Conservation (phyloP, 1,140 invertebrate species). For the Acyrthosiphon pisum region DNA sequence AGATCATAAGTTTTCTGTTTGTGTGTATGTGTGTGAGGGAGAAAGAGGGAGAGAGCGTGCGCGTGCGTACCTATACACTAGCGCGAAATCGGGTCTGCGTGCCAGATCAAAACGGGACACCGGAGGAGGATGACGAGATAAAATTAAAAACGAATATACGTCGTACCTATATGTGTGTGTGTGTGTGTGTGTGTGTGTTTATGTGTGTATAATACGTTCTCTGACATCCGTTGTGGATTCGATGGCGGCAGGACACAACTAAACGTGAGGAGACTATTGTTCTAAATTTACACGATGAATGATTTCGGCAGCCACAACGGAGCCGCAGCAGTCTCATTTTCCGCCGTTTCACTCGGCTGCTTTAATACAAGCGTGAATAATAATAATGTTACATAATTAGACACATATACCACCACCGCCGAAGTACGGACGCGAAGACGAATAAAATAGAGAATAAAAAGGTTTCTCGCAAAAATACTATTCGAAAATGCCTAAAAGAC, state of each 20-base stretch:
- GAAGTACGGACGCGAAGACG: not conserved
- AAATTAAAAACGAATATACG: not conserved
- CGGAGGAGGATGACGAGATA: not conserved
- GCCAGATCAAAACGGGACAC: constrained; percentile 25
- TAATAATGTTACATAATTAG: not conserved
- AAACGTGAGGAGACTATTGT: not conserved
- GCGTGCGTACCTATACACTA: not conserved
- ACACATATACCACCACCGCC: not conserved
- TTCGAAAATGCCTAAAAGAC: not conserved
- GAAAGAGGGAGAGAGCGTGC: not conserved
- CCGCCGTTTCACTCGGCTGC: not conserved
- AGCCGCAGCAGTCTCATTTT: not conserved
- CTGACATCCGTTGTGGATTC: constrained; percentile 10
- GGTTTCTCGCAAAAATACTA: too few species aligned
- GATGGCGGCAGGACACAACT: not conserved
- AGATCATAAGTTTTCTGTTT: not conserved
- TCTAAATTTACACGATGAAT: not conserved
- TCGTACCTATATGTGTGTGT: not conserved
- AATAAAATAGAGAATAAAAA: not conserved
- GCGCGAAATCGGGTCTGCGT: not conserved
- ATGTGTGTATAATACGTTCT: not conserved
- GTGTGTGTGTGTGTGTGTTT: not conserved
- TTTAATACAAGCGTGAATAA: too few species aligned
- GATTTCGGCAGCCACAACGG: not conserved
- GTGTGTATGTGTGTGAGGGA: not conserved